Conservation (phyloP, 2,113 vertebrate genomes). For the Xyliphius kryptos region DNA sequence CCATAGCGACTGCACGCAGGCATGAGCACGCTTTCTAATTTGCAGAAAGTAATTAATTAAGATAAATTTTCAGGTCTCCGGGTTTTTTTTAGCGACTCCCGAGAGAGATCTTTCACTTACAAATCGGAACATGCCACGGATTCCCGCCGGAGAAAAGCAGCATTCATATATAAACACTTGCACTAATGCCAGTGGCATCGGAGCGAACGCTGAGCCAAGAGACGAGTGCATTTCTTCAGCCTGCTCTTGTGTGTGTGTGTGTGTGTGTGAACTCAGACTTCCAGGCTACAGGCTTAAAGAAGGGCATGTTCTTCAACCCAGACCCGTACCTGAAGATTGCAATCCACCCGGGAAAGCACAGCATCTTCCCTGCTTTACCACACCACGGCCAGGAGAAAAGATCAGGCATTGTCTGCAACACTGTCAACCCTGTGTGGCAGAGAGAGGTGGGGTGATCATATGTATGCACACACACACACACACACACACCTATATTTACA, state of each 20-base stretch:
- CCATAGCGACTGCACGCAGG: constrained; percentile 1
- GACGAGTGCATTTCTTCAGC: too few relatives aligned
- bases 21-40: constrained; percentile 19
- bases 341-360: constrained; percentile 95
- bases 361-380: constrained; percentile 90
- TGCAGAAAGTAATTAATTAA: constrained; percentile 30
- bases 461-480: too few relatives aligned
- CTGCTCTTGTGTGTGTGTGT: too few relatives aligned
- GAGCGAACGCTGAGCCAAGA: too few relatives aligned
- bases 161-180: not conserved
- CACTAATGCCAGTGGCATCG: not conserved
- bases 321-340: constrained; percentile 97
- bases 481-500: not conserved
- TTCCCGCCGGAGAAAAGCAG: not conserved
- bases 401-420: constrained; percentile 86
- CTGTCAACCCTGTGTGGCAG: constrained; percentile 89
- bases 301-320: constrained; percentile 98
- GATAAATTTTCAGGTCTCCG: constrained; percentile 29
- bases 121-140: constrained; percentile 15
- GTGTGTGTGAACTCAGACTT: constrained; percentile 66
- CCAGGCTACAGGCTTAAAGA: constrained; percentile 92
- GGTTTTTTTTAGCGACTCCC: constrained; percentile 33
- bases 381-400: constrained; percentile 96
- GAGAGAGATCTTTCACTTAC: constrained; percentile 12
- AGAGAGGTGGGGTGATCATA: constrained; percentile 83